A percentile compares a stretch with the other conserved stretches of the same genome.
These are phyloP conservation scores for Fragum fragum DNA, from an alignment of 2,888 invertebrate genomes.

Conservation along the genomic window DNA sequence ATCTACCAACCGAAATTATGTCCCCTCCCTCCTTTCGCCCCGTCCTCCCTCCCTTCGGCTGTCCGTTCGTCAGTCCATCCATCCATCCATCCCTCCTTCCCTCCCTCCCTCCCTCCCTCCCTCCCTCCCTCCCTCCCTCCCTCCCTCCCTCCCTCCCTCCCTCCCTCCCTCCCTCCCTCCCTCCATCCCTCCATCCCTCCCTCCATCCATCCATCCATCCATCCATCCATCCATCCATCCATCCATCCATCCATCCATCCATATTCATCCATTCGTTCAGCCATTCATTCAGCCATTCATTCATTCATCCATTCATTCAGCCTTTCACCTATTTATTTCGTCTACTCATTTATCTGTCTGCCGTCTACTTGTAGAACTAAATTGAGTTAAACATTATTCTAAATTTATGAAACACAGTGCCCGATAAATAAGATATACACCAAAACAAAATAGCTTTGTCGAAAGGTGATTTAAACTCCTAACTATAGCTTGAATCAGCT, in stretches of 20 bases:
- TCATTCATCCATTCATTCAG: not conserved
- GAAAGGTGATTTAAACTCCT: too few relatives aligned
- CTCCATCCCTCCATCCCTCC: not conserved
- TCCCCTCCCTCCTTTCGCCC: too few relatives aligned
- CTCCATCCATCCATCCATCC: not conserved
- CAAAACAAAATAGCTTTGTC: too few relatives aligned
- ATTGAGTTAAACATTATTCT: too few relatives aligned
- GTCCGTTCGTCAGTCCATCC: not conserved
- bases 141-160: not conserved
- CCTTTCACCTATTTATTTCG: not conserved
- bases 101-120: not conserved
- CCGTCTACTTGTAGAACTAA: too few relatives aligned
- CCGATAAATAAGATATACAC: too few relatives aligned
- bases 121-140: not conserved
- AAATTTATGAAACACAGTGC: too few relatives aligned
- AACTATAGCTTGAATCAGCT: too few relatives aligned
- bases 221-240: not conserved
- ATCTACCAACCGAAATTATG: too few relatives aligned
- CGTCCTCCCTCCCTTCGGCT: too few relatives aligned
- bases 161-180: not conserved
- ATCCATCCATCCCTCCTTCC: not conserved
- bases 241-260: not conserved
- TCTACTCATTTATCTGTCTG: not conserved
- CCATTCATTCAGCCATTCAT: not conserved
- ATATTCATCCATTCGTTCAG: not conserved